Conservation (phyloP, 2,797 vertebrate genomes). For the Galagoides demidoff region DNA sequence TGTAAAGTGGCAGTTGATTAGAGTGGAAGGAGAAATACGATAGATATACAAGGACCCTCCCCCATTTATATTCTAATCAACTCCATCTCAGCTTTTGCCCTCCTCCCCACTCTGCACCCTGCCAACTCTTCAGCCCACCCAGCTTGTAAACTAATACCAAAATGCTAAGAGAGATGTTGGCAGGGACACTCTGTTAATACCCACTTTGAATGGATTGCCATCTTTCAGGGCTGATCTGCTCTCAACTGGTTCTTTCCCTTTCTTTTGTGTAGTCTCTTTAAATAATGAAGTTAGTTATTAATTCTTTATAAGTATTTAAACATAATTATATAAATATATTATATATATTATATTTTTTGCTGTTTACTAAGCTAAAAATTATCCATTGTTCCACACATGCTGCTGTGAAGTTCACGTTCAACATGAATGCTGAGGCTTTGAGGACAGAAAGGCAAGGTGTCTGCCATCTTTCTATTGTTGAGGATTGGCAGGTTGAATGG, state of each 20-base stretch:
- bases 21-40: not conserved
- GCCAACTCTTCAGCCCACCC: not conserved
- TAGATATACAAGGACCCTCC: not conserved
- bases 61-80: not conserved
- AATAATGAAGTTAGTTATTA: constrained; percentile 84
- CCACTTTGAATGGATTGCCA: constrained; percentile 20
- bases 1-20: constrained; percentile 13
- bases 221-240: constrained; percentile 63
- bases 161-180: constrained; percentile 25
- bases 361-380: constrained; percentile 87
- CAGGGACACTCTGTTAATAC: constrained; percentile 22
- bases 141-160: not conserved
- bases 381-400: constrained; percentile 84
- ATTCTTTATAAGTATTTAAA: constrained; percentile 89
- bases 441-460: constrained; percentile 20
- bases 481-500: not conserved
- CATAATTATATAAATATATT: constrained; percentile 88
- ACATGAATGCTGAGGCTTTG: constrained; percentile 57
- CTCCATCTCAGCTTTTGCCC: not conserved
- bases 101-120: not conserved
- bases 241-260: constrained; percentile 76
- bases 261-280: constrained; percentile 84
- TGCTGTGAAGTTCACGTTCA: constrained; percentile 86
- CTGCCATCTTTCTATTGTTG: not conserved
- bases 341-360: constrained; percentile 90